Base-by-base conservation (phyloP, 2,888 invertebrate species). In the Phengaris arion region DNA sequence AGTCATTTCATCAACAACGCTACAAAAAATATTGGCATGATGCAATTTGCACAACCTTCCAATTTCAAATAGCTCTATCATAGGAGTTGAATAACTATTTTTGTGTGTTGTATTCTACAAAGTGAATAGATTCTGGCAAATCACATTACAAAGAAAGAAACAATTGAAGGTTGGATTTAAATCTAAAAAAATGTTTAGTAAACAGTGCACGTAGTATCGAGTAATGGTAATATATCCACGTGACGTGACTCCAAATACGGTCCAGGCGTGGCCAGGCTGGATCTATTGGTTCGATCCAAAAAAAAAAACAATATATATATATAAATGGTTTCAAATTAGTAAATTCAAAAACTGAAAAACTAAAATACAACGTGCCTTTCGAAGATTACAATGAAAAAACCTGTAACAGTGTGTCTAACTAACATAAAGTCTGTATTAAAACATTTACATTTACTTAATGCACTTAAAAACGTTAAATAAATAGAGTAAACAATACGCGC, bases 401-500 rank as follows among this genome's bases (percentile, higher is more conserved):
- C 10, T 64, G 35, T n/a, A 68, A 68, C 13, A 52, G 10, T 69
- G 15, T 46, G 45, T 55, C 35, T 35, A 35, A 22, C 22, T 35
- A 35, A 64, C 64, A 64, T 6, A 35, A 64, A 13, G 35, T 22
- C 12, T 22, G 13, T 45, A 64, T 64, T 64, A 64, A 64, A 64
- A 64, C 64, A 64, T 64, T 64, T 64, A 64, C 64, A 64, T 64
- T 64, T 12, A 45, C 64, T 35, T 10, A 64, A 64, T 64, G 64
- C 64, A 64, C 35, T 64, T 13, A 45, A 64, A 64, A 45, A 64
- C 64, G 35, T 64, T 64, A 64, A 64, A 45, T 64, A 45, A 64
- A 35, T 64, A 45, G 64, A 64, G 64, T 64, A 64, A 64, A 64
- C 64, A 64, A 35, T 64, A 64, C 64, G 64, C 64, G 35, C 84